Base-by-base conservation (phyloP, 2,113 vertebrate genomes). In the Tachycineta bicolor region DNA sequence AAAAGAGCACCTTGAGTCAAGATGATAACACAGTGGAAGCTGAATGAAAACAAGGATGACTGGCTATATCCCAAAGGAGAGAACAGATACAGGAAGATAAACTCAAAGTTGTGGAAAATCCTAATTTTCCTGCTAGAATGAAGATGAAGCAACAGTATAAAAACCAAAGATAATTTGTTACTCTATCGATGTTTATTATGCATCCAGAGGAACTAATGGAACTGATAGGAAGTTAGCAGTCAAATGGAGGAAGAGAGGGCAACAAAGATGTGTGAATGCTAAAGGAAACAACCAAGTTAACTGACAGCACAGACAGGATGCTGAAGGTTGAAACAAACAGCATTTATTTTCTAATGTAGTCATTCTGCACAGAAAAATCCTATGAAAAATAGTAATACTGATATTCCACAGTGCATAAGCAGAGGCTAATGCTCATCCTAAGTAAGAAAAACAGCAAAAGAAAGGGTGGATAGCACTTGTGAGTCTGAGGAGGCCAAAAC, bases 221-320 rank as follows among this genome's bases (percentile, higher is more conserved):
- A 58, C 5, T 33, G 39, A 37, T 89, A 90, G 83, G 85, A 95
- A 93, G 85, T 74, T 4, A 39, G 39, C 76, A 87, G 41, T 84
- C 49, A 94, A 63, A 90, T 9, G 37, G 68, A 90, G 75, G 87
- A 95, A 96, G 67, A 96, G 21, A 91, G 17, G 26, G 86, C 43
- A 93, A 62, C 3, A 47, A n/a, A 84, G 65, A 73, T 4, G 55
- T 5, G 2, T 10, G 47, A 91, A 83, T 7, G 53, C 11, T 52
- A 9, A 89, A 88, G 90, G 79, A 94, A 96, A 69, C 23, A 86
- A 69, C 58, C 29, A 29, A 67, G 34, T 55, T 46, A 90, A 65
- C 49, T 77, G 84, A 55, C 5, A 15, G 75, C 14, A 67, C 43
- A 79, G n/a, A 47, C 84, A 90, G 59, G 79, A 95, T 75, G 90